A percentile compares a stretch with the other conserved stretches of the same genome.
These are phyloP conservation scores for Falco novaeseelandiae DNA, from an alignment of 2,797 vertebrate genomes.

Conservation along the genomic window DNA sequence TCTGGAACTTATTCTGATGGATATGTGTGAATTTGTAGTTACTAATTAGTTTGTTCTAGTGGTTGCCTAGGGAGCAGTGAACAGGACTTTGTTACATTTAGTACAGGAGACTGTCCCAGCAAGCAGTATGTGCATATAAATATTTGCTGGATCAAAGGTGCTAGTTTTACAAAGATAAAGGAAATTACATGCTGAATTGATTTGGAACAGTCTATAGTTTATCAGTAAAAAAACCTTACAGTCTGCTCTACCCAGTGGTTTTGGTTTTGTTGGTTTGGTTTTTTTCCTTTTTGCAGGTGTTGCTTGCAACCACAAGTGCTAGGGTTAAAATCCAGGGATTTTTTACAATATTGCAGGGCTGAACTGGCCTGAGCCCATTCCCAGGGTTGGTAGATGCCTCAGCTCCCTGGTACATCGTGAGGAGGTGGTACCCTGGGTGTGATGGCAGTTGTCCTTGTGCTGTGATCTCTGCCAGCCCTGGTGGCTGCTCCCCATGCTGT, in stretches of 20 bases:
- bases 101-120: not conserved
- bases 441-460: not conserved
- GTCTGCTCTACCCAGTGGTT: not conserved
- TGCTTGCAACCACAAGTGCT: not conserved
- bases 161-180: not conserved
- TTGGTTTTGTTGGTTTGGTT: accelerated
- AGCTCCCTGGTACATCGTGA: accelerated
- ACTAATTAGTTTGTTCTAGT: not conserved
- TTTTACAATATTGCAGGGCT: not conserved
- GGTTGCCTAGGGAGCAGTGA: slow-evolving; percentile 35
- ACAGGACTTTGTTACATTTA: not conserved
- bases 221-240: not conserved
- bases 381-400: not conserved
- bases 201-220: not conserved
- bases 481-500: accelerated
- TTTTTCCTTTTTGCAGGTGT: not conserved
- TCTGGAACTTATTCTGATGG: not conserved
- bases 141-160: not conserved
- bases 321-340: not conserved
- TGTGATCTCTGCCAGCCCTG: not conserved
- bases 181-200: not conserved
- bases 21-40: not conserved
- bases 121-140: not conserved
- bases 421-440: not conserved
- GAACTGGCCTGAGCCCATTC: not conserved